These are phyloP conservation scores for Cosmia pyralina DNA, from an alignment of 2,888 invertebrate genomes.

Conservation along the genomic window DNA sequence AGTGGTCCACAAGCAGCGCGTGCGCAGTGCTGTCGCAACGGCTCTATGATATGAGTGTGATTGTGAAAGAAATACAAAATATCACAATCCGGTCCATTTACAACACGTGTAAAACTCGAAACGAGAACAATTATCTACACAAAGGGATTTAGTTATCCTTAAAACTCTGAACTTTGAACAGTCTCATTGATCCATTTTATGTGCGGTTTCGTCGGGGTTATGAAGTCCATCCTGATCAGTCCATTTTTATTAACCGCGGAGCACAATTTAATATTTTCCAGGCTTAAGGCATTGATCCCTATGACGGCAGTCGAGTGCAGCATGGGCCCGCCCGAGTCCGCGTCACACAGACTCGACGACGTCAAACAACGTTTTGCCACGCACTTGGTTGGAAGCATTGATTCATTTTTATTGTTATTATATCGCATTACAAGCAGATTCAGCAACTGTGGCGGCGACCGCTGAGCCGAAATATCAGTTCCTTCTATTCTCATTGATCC, in stretches of 20 bases:
- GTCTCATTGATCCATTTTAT: conserved; percentile 35
- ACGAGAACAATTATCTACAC: not conserved
- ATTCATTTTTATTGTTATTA: conserved; percentile 2
- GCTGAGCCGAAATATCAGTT: not conserved
- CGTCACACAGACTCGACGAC: conserved; percentile 1
- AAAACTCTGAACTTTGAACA: conserved; percentile 21
- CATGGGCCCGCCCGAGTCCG: conserved; percentile 51
- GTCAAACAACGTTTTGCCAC: conserved; percentile 23
- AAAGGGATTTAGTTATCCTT: not conserved
- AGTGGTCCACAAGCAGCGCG: not conserved
- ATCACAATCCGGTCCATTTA: not conserved
- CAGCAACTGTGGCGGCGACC: conserved; percentile 14
- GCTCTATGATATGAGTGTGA: not conserved
- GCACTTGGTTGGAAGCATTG: conserved; percentile 19
- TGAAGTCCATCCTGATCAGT: conserved; percentile 30
- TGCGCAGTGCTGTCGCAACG: not conserved
- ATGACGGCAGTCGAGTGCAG: conserved; percentile 35
- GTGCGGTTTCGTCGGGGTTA: conserved; percentile 40
- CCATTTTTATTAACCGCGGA: conserved; percentile 13
- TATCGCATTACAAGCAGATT: conserved; percentile 28
- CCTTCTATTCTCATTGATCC: not conserved
- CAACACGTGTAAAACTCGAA: not conserved
- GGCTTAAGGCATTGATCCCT: conserved; percentile 44
- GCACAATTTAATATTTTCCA: conserved; percentile 36
- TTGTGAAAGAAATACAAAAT: conserved; percentile 16